Base-by-base conservation (phyloP, 1,140 invertebrate genomes). In the Drosophila pruinosa region DNA sequence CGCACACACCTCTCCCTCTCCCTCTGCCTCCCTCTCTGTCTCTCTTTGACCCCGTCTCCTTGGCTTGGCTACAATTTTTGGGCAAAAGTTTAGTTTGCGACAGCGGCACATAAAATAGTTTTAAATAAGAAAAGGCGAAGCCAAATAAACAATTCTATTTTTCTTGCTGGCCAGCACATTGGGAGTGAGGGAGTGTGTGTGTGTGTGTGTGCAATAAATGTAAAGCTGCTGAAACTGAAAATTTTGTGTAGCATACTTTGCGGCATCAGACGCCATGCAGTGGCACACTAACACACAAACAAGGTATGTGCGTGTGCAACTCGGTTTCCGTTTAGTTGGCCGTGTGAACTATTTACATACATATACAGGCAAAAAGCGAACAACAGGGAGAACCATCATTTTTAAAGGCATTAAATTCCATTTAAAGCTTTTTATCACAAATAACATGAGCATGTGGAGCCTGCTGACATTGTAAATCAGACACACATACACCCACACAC, bases 71-170 rank as follows among this genome's bases (percentile, higher is more conserved):
- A 62, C 75, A 69, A 63, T 75, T 79, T 62, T 75, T 83, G 79
- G 24, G 19, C 56, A 82, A 85, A 85, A 85, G 72, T 85, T 85
- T 85, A 70, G 67, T 76, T 63, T 80, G 81, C 72, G 72, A 85
- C 77, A 86, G 76, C 77, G 81, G 73, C 78, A 88, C 82, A 86
- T 88, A 86, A 86, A 86, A 88, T 88, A 86, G 81, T 86, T 86
- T 86, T 88, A 86, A 86, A 88, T 85, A 85, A 86, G 81, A 86
- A 82, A 48, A 81, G 77, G 82, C 82, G 78, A 88, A 86, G 76
- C 74, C 82, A 86, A 86, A 86, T 86, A 86, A 86, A 86, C 82
- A 86, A 88, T 86, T 86, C 81, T 80, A 88, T 86, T 86, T 86
- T 72, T 85, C 81, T 70, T 67, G 61, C 59, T 48, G 28, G 61